Base-by-base conservation (phyloP, 2,888 invertebrate genomes). In the Ectobius pallidus region DNA sequence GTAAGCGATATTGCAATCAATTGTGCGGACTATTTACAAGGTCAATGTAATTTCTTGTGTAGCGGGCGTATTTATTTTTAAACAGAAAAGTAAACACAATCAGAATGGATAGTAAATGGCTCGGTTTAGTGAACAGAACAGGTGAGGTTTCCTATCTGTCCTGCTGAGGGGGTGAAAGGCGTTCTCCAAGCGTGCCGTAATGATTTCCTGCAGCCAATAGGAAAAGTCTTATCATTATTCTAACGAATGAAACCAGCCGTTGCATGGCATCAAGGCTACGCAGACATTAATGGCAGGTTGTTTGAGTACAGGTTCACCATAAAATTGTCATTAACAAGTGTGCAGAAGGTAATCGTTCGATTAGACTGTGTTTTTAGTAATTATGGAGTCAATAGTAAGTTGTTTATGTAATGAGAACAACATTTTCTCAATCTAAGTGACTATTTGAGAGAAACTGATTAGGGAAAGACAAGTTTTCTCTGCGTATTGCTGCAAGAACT, bases 61-160 rank as follows among this genome's bases (percentile, higher is more conserved):
- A 34, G 6, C 6, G 7, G 11, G 6, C 11, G 34, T 34, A 34
- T 34, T 34, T n/a, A n/a, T n/a, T n/a, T n/a, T n/a, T n/a, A n/a
- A n/a, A n/a, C n/a, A n/a, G n/a, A n/a, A n/a, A n/a, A n/a, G n/a
- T n/a, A n/a, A n/a, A 58, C 18, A 14, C 27, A 58, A 30, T 32
- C 11, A 52, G 32, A 58, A 58, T 16, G 18, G 30, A 16, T 55
- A 55, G 30, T 55, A 55, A 1, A n/a, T 32, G 58, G 3, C 14
- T 58, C 58, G 58, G 30, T 58, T 58, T 58, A 30, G 58, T 58
- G 58, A 30, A 58, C 58, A 58, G 27, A 30, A 58, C 58, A 58
- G 58, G 58, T 58, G 58, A 58, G 30, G 58, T 58, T 58, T 52
- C 30, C 30, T 58, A 58, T 30, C 58, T 58, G 58, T 58, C 27